Base-by-base conservation (phyloP, 2,888 invertebrate species). In the Timema podura region DNA sequence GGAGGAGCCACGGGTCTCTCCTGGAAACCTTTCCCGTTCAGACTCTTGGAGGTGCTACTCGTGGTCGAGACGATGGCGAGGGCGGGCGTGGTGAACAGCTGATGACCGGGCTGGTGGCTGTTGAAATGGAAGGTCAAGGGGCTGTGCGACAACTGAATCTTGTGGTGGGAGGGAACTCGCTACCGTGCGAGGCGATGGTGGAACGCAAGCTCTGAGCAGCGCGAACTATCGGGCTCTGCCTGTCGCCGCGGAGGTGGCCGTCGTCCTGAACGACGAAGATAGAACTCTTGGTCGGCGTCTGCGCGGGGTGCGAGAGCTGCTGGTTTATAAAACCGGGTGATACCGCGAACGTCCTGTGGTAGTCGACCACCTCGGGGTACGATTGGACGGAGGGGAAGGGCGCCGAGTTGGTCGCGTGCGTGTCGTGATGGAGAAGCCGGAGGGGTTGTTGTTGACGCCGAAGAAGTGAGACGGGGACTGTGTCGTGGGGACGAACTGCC, bases 1-100 rank as follows among this genome's bases (percentile, higher is more conserved):
- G n/a, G 11, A 48, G 48, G 2, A n/a, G 48, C 10, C 48, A 47
- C 13, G 16, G 46, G 47, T 48, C 64, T 68, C 10, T 64, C 61
- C n/a, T 64, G 44, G 48, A 61, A 47, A 9, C 61, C 64, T 64
- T 68, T 68, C n/a, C 64, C 64, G 54, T 67, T 67, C 10, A 54
- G 59, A 11, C 69, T 61, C 6, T 54, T 70, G n/a, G 73, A 74
- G 11, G 75, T 74, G 54, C 75, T 75, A 67, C 75, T 75, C 7
- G 76, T 76, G n/a, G 75, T 74, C 47, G 76, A 74, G 46, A 76
- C 72, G 13, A 76, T 70, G 15, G 75, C 75, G 5, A 75, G 69
- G 5, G 74, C 71, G 5, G 75, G 75, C 49, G 73, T 74, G 8
- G 74, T 71, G 46, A 70, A 68, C 7, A 68, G 59, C 15, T 73